Base-by-base conservation (phyloP, 2,888 invertebrate genomes). In the Agonopterix arenella region DNA sequence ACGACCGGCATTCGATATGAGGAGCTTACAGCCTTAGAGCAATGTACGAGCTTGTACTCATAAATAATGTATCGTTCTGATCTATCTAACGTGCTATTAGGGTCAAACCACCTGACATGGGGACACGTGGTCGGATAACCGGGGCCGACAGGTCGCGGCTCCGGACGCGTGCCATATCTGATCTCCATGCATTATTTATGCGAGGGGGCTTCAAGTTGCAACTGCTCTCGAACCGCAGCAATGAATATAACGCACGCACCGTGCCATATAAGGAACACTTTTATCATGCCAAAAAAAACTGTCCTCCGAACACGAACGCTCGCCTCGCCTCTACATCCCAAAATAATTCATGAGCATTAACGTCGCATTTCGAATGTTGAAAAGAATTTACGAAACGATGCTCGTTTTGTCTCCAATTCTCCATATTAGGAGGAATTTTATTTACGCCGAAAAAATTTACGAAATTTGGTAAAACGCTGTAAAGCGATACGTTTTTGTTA, bases 161-260 rank as follows among this genome's bases (percentile, higher is more conserved):
- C 61, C 59, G 58, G 59, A 56, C 66, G 56, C 60, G 62, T 57
- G 57, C 59, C 64, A 55, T 73, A 68, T 72, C 71, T 66, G 70
- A 73, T 70, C 66, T 58, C 61, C 66, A 75, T 74, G 70, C 66
- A 76, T 76, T 76, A 78, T 77, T 75, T 70, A 78, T 73, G 51
- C 61, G 50, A 44, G 13, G 11, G 36, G 45, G 44, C 28, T 28
- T 28, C 5, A 4, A 28, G 7, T 28, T 28, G 28, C 28, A 28
- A 28, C 28, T 28, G 37, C n/a, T 10, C 44, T 18, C 37, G 13
- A 47, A 36, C 38, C 40, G 46, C 52, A 49, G 51, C 55, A 44
- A 50, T 44, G 51, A 47, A 50, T 51, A 49, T 47, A 51, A 46
- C 45, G 47, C 51, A 55, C 55, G 52, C 50, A 40, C 50, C 45